Evolutionary conservation across 2,797 vertebrate genomes (phyloP), one percentile per base, ranked within the genome.

Genomic region (Trichosurus vulpecula): DNA sequence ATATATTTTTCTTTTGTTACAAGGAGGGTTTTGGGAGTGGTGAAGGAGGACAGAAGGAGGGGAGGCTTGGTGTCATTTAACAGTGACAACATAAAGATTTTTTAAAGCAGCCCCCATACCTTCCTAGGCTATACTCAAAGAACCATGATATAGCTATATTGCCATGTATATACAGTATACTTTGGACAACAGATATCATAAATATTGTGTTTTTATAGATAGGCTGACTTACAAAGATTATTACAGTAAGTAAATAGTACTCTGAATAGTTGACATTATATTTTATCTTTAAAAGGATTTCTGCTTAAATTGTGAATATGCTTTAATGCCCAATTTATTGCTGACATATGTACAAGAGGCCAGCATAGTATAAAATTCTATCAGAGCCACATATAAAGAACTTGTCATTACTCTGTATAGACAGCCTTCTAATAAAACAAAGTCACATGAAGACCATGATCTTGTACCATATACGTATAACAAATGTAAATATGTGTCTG

Each of bases 281-380:
- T 87, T 51, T 91, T 91, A 52, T 55, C 92, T 94, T 55, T 66
- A 54, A 96, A 74, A 91, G 47, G 6, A 54, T 92, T 61, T 66
- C n/a, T 90, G 52, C 92, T 90, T 81, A 56, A 93, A 61, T 90
- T 51, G n/a, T 54, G n/a, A 54, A 87, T 74, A 61, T 92, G 51
- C 90, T 81, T 95, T 27, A 93, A 95, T 54, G 92, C 51, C 95
- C 94, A 95, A 94, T 53, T 93, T 94, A 95, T 95, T 52, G 92
- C 41, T n/a, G 89, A 56, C 25, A 58, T 29, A 66, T 74, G 13
- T 81, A 87, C 22, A 87, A 97, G n/a, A 95, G 35, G 66, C 4
- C 90, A 93, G 25, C 12, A 95, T 93, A 90, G 95, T 0, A 81
- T 51, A 51, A 91, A 91, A 95, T 81, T 27, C 74, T 6, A 92